Percentiles rank a stretch among this genome's conserved stretches.
Conservation (phyloP, 2,113 vertebrate genomes). For the Ornithorhynchus anatinus region DNA sequence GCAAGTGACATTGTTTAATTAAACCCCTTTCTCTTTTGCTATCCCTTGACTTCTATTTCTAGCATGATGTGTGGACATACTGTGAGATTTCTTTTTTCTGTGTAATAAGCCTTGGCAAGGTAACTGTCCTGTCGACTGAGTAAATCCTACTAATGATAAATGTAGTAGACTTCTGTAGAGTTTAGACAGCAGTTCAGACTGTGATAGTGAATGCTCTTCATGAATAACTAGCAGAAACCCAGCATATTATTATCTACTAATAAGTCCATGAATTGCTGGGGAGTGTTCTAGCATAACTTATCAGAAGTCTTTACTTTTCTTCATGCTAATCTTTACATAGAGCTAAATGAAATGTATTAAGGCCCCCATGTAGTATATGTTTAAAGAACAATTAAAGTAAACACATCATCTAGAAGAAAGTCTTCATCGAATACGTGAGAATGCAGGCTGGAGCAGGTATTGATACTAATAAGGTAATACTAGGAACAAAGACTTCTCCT, state of each 20-base stretch:
- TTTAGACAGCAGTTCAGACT: conserved; percentile 60
- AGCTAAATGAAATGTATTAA: conserved; percentile 1
- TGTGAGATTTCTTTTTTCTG: conserved; percentile 61
- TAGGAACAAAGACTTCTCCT: too few relatives aligned
- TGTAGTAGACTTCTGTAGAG: conserved; percentile 59
- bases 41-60: conserved; percentile 63
- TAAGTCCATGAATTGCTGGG: conserved; percentile 36
- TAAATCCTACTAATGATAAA: conserved; percentile 75
- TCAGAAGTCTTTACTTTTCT: conserved; percentile 36
- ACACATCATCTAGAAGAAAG: too few relatives aligned
- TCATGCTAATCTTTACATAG: neutral
- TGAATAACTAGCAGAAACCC: conserved; percentile 60
- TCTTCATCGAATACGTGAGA: neutral
- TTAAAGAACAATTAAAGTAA: too few relatives aligned
- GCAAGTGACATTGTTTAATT: conserved; percentile 67
- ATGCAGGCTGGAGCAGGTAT: neutral
- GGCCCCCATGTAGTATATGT: neutral
- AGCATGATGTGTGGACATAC: conserved; percentile 51
- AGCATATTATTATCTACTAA: conserved; percentile 56
- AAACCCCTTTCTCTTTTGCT: conserved; percentile 48
- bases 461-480: too few relatives aligned
- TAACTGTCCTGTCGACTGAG: conserved; percentile 77
- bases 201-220: conserved; percentile 47
- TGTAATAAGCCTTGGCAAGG: conserved; percentile 81
- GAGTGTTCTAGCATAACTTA: conserved; percentile 21